A percentile compares a stretch with the other conserved stretches of the same genome.
Conservation (phyloP, 2,888 invertebrate species). For the Tachina lurida region DNA sequence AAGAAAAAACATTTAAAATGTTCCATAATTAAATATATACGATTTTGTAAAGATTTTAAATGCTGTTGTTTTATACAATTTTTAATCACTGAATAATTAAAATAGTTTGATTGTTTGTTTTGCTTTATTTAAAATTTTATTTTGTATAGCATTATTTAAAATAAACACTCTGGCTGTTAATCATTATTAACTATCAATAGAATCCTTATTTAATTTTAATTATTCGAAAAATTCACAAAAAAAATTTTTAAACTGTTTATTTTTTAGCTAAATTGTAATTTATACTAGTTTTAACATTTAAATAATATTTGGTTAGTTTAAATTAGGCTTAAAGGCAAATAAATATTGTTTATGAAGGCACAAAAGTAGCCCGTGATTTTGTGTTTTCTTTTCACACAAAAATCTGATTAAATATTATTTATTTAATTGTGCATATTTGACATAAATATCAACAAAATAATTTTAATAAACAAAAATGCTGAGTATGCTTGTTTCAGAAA, state of each 20-base stretch:
- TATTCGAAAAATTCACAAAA: neutral
- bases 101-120: neutral
- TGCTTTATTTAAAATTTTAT: neutral
- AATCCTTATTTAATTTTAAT: conserved; percentile 19
- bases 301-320: conserved; percentile 23
- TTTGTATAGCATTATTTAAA: neutral
- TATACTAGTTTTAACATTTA: neutral
- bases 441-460: neutral
- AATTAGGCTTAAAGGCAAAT: conserved; percentile 1
- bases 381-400: neutral
- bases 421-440: too few relatives aligned
- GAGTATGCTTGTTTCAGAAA: neutral
- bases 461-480: neutral
- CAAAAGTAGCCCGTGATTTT: conserved; percentile 2
- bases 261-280: conserved; percentile 10
- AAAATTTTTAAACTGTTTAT: neutral
- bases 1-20: too few relatives aligned
- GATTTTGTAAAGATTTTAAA: too few relatives aligned
- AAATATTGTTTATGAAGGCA: neutral
- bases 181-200: conserved; percentile 28
- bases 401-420: conserved; percentile 8
- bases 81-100: neutral
- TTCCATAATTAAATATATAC: too few relatives aligned
- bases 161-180: neutral
- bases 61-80: neutral